Base-by-base conservation (phyloP, 1,140 invertebrate species). In the Uloborus diversus region DNA sequence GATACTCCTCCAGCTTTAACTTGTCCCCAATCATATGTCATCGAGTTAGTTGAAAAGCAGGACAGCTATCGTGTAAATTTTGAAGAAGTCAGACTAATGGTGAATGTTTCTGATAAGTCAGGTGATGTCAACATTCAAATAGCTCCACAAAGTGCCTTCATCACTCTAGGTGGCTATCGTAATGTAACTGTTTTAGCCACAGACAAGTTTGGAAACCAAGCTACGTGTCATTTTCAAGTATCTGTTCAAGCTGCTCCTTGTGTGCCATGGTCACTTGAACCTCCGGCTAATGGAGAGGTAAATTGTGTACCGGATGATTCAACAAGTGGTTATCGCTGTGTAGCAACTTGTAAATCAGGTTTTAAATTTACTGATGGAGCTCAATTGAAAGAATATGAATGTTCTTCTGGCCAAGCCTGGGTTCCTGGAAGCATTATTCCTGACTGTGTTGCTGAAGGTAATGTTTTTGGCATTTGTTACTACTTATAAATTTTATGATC, bases 181-280 rank as follows among this genome's bases (percentile, higher is more conserved):
- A 98, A 97, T 86, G 95, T 98, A 0, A 96, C 96, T 0, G 96
- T 98, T 0, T 90, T 93, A 35, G 96, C 96, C 0, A 91, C 91
- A 0, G 96, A 98, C 85, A 92, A 92, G 84, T 94, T 91, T 86
- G 95, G 94, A 68, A 98, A 99, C 85, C 91, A 92, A 82, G 96
- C 96, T 14, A 90, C 90, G 42, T 98, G 96, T 87, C 90, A 97
- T 85, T 99, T 98, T 91, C 96, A 98, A 89, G 94, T 94, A 1
- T 85, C 85, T 0, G 84, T 88, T 7, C 94, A 97, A 90, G 94
- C 96, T 1, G 95, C 95, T 3, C 93, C 94, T 17, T 99, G 96
- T 85, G 95, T 96, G 0, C 93, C 96, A 84, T 97, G 95, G 95
- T 95, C 98, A 85, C 85, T 98, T 1, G 92, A 92, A 85, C 90